Conservation (phyloP, 2,888 invertebrate species). For the Panopea generosa region DNA sequence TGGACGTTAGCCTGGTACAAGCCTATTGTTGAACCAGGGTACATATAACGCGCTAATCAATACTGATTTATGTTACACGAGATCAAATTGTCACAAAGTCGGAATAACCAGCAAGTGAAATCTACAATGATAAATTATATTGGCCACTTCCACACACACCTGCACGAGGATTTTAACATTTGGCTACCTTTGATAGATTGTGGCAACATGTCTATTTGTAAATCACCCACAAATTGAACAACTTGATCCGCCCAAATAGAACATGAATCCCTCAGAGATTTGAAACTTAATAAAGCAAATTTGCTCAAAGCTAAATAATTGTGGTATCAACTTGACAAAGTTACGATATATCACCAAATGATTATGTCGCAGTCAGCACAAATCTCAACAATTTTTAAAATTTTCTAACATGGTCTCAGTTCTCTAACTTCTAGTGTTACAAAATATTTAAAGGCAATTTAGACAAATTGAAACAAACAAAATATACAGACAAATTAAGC, state of each 20-base stretch:
- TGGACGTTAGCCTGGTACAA: slow-evolving; percentile 7
- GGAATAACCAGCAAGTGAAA: slow-evolving; percentile 2
- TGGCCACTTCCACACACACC: slow-evolving; percentile 14
- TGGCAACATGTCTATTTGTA: slow-evolving; percentile 39
- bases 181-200: background rate
- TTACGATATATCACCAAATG: background rate
- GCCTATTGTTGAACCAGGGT: background rate
- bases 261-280: slow-evolving; percentile 29
- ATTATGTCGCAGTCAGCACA: background rate
- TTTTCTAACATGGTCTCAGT: too few species aligned
- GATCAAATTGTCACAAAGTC: slow-evolving; percentile 17
- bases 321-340: slow-evolving; percentile 29
- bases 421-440: too few species aligned
- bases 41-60: slow-evolving; percentile 26
- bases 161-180: slow-evolving; percentile 5
- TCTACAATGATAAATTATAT: slow-evolving; percentile 17
- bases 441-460: too few species aligned
- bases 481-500: too few species aligned
- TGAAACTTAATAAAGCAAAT: slow-evolving; percentile 43
- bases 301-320: slow-evolving; percentile 44
- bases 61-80: slow-evolving; percentile 20
- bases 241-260: slow-evolving; percentile 45
- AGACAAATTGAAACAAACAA: too few species aligned
- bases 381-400: too few species aligned
- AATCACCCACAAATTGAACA: slow-evolving; percentile 20